Conservation (phyloP, 1,140 invertebrate species). For the Sweltsa coloradensis region DNA sequence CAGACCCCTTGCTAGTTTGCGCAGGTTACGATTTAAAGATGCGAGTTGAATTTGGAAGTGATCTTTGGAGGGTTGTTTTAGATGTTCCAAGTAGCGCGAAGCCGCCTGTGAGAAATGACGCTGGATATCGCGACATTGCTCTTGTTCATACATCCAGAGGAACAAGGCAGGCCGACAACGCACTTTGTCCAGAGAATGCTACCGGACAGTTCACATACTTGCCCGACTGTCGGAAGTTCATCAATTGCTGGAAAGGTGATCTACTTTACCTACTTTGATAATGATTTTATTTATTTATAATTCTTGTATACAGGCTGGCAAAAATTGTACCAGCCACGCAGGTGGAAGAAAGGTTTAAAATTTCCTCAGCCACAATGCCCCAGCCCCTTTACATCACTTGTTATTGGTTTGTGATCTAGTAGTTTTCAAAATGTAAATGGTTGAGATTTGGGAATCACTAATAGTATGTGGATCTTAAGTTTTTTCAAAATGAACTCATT, state of each 20-base stretch:
- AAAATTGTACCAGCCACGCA: too few species aligned
- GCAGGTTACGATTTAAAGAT: constrained; percentile 15
- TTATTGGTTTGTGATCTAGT: too few species aligned
- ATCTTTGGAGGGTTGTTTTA: constrained; percentile 7
- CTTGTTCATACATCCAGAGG: background rate
- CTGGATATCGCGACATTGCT: background rate
- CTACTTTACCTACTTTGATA: too few species aligned
- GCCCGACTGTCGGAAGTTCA: constrained; percentile 49
- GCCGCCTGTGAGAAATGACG: constrained; percentile 6
- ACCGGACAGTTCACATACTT: constrained; percentile 45
- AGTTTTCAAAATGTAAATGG: too few species aligned
- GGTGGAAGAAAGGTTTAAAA: too few species aligned
- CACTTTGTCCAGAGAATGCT: constrained; percentile 36
- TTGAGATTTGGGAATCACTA: too few species aligned
- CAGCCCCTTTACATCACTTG: too few species aligned
- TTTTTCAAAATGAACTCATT: too few species aligned
- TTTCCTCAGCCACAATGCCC: too few species aligned
- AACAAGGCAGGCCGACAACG: background rate
- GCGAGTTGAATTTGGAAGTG: constrained; percentile 15
- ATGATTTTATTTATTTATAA: too few species aligned
- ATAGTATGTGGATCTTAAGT: too few species aligned
- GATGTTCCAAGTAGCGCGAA: background rate
- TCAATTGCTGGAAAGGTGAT: constrained; percentile 55
- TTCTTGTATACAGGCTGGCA: too few species aligned
- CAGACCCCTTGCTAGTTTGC: background rate